Base-by-base conservation (phyloP, 2,888 invertebrate genomes). In the Drosophila mercatorum region DNA sequence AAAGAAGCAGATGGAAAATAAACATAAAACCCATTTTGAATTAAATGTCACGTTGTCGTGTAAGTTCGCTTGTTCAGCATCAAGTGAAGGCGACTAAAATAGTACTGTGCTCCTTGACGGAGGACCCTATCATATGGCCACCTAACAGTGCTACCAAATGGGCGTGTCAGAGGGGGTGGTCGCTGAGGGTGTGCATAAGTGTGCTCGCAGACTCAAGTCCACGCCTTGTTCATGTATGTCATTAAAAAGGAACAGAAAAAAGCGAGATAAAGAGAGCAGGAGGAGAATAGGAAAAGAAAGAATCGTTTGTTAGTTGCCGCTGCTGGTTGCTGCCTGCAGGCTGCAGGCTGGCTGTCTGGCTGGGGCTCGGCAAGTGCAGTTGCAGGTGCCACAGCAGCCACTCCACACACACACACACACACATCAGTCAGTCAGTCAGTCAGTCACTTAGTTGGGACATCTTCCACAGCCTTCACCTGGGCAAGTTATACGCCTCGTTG, bases 41-140 rank as follows among this genome's bases (percentile, higher is more conserved):
- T 84, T 84, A 81, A 81, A 81, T 81, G 81, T 81, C 81, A 81
- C 81, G 81, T 85, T 85, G 83, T 68, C 76, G 83, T 70, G 83
- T 70, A 76, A 80, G 80, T 61, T 79, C 64, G 80, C 81, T 81
- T 85, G 81, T 85, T 85, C 85, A 82, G 77, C 80, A 66, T 63
- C 62, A 67, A 66, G 61, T 72, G 78, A 63, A 65, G 75, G 70
- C 75, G 84, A 66, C 84, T 84, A 81, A 85, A 85, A 82, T 80
- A 80, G 82, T 75, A 70, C 57, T 44, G 41, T 59, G 56, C 71
- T 79, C 70, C 79, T 81, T 81, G 73, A 75, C 76, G 64, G 55
- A 31, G 38, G 49, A 36, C 68, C 73, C 68, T 60, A 63, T 58
- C 78, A 72, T 67, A 80, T 77, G 55, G 73, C 62, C 81, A 72